Base-by-base conservation (phyloP, 2,888 invertebrate species). In the Thymelicus acteon region DNA sequence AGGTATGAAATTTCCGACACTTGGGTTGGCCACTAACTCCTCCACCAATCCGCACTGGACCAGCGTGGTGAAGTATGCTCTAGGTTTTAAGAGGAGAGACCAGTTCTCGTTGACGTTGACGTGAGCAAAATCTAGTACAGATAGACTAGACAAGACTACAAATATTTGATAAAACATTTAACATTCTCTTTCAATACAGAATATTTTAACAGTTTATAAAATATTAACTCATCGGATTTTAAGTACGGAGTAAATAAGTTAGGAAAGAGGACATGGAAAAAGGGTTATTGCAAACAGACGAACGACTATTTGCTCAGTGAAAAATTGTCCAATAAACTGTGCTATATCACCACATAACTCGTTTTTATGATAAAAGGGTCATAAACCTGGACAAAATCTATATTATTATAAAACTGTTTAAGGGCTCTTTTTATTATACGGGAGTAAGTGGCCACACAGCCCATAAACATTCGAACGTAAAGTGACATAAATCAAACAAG, bases 341-440 rank as follows among this genome's bases (percentile, higher is more conserved):
- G 37, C 37, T 31, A 57, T 57, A 57, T 57, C 57, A 37, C 57
- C 57, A 57, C 57, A 57, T 57, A 57, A 57, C 60, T 60, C 60
- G 40, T 60, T 60, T 60, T 60, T 60, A 39, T 60, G 60, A 60
- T 57, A 57, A 57, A 57, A 57, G 57, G 57, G 57, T 57, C 31
- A 13, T 57, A 57, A 57, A 57, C 57, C 60, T 60, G 60, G 60
- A 60, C 60, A 39, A 60, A 60, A 39, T 60, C 58, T 58, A 37
- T 54, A 54, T 54, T 54, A 54, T 54, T 54, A 54, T 54, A 54
- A 54, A 54, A 54, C 54, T 24, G 12, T 54, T 54, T 54, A 24
- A 24, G 24, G 24, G 24, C 52, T 24, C 12, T 54, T 54, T 54
- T 54, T 54, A 54, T 54, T 54, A 54, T 24, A 54, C 24, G 54